These are phyloP conservation scores for Sarcophaga bullata DNA, from an alignment of 1,140 invertebrate genomes.

Conservation along the genomic window DNA sequence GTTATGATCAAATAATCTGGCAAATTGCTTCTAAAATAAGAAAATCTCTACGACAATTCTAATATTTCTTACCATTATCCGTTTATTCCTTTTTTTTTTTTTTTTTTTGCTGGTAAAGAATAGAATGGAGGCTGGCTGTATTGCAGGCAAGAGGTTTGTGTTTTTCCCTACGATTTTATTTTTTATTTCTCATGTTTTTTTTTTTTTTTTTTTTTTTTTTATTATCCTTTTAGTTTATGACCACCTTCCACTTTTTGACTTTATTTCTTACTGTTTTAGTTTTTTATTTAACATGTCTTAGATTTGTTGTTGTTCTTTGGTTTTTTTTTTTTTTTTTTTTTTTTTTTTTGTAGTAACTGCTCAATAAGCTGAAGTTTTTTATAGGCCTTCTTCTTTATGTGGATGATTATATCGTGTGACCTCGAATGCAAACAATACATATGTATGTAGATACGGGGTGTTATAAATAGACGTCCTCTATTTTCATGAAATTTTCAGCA, in stretches of 20 bases:
- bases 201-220: neutral
- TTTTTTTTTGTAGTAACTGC: neutral
- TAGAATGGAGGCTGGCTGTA: neutral
- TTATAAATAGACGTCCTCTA: no score
- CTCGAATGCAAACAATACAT: no score
- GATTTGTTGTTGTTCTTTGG: no score
- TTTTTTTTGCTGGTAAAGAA: neutral
- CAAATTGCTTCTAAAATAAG: neutral
- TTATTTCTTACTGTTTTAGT: neutral
- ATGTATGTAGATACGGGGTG: no score
- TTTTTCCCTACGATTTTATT: no score
- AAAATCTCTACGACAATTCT: neutral
- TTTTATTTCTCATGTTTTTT: no score
- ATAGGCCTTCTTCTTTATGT: neutral
- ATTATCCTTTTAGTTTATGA: constrained; percentile 15
- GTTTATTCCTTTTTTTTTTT: neutral
- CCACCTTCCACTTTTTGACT: neutral
- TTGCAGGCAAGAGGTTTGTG: neutral
- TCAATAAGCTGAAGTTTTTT: constrained; percentile 1
- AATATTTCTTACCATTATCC: neutral
- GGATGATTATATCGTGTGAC: neutral
- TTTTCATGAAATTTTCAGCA: no score
- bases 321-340: neutral
- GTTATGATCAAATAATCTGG: neutral
- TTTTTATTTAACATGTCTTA: no score